phyloP scores from a whole-genome alignment of 2,113 vertebrate genomes.

The Podilymbus podiceps region DNA sequence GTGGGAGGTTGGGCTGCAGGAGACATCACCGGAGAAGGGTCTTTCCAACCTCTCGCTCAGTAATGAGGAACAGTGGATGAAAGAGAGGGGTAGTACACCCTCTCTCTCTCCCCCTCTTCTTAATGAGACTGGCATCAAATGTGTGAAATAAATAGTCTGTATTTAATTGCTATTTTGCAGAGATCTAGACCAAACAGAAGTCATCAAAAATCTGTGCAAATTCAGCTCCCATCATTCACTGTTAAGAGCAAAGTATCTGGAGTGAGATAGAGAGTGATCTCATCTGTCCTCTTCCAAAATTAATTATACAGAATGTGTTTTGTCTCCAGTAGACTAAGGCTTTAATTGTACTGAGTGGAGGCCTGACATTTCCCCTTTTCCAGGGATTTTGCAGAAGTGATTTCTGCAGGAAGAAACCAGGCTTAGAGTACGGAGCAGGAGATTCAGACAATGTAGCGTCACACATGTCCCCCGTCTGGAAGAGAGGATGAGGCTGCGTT shows the following conservation, averaged over 20 bases:
- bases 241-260: neutral
- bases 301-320: neutral
- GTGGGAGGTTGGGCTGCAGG: neutral
- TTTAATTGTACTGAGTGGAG: neutral
- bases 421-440: neutral
- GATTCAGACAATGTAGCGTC: accelerated
- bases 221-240: neutral
- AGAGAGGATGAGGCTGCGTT: neutral
- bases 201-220: neutral
- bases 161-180: neutral
- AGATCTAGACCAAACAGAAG: neutral
- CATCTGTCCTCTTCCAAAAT: neutral
- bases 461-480: accelerated
- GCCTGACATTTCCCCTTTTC: neutral
- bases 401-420: neutral
- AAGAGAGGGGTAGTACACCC: neutral
- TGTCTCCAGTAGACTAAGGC: neutral
- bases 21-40: neutral
- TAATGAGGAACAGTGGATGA: neutral
- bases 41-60: neutral
- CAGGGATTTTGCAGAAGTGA: neutral
- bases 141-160: neutral
- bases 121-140: neutral
- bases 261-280: neutral
- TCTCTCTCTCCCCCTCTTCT: neutral